These are phyloP conservation scores for Hydrotaea diabolus DNA, from an alignment of 2,888 invertebrate genomes.

Conservation along the genomic window DNA sequence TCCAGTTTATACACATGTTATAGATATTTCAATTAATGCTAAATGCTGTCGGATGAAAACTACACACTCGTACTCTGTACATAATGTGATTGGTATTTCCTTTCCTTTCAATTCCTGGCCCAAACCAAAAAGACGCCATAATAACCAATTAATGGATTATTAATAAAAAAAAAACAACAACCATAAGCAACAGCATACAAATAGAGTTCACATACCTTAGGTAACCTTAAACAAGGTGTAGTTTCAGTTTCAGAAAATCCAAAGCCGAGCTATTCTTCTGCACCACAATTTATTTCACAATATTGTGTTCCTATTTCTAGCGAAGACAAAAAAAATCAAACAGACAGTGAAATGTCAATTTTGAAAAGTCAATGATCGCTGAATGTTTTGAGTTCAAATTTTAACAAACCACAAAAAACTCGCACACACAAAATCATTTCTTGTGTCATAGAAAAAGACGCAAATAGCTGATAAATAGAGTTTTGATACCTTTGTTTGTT, in stretches of 20 bases:
- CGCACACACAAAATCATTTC: background rate
- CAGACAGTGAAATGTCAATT: constrained; percentile 44
- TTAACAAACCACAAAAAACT: background rate
- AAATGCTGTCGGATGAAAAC: constrained; percentile 15
- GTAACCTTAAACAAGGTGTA: constrained; percentile 53
- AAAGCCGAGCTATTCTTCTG: background rate
- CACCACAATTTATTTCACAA: constrained; percentile 15
- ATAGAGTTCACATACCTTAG: constrained; percentile 53
- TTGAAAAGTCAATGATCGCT: constrained; percentile 53
- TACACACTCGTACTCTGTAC: background rate
- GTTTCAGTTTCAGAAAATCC: background rate
- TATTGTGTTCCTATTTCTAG: background rate
- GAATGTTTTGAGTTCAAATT: constrained; percentile 26
- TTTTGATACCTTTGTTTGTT: constrained; percentile 43
- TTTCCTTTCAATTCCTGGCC: constrained; percentile 7
- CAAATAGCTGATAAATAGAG: constrained; percentile 54
- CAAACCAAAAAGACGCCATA: background rate
- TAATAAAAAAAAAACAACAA: constrained; percentile 25
- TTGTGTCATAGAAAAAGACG: constrained; percentile 9
- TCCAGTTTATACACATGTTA: background rate
- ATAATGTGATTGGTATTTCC: constrained; percentile 29
- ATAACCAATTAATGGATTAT: constrained; percentile 24
- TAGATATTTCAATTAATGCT: constrained; percentile 16
- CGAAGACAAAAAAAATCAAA: background rate
- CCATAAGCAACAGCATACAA: constrained; percentile 2